Base-by-base conservation (phyloP, 1,140 invertebrate genomes). In the Apis laboriosa region DNA sequence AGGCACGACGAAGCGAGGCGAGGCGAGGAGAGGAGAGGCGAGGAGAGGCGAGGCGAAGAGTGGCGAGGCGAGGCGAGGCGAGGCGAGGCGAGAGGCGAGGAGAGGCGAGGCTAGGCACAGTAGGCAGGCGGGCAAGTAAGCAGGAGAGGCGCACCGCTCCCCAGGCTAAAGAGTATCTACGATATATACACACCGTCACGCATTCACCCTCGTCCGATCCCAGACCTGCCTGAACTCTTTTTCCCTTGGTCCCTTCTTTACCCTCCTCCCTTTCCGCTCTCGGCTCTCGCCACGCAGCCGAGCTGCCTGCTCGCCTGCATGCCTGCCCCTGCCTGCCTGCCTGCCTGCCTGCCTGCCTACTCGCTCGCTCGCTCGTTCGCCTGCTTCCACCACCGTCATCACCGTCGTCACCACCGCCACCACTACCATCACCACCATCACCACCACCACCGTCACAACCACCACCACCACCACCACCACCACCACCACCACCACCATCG, bases 201-300 rank as follows among this genome's bases (percentile, higher is more conserved):
- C 90, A 90, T 91, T 91, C 91, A 93, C 92, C 92, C 92, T 93
- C 90, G 88, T 88, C 87, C 92, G 89, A 91, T 90, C 90, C 90
- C 90, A 92, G 92, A 93, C 93, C 93, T 93, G 91, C 91, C 93
- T 91, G 90, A 93, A 94, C 92, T 92, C 91, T 94, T 93, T 93
- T 92, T 92, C 91, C 90, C 90, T 92, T 92, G 88, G 89, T 91
- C 90, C 90, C 92, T 93, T 90, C 88, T 85, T 86, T 78, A 80
- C 84, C 84, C 74, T 83, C 77, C 72, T 68, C 76, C 68, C 60
- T 60, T 77, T 19, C 66, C 74, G 70, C 68, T 24, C 71, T 55
- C 8, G 19, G 49, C 68, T 34, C 72, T 75, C 71, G 19, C 82
- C 80, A 67, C 70, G 75, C 72, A 86, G 67, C 66, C 85, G 81